Evolutionary conservation across 2,113 vertebrate species (phyloP).

Genomic region (Xyliphius kryptos): DNA sequence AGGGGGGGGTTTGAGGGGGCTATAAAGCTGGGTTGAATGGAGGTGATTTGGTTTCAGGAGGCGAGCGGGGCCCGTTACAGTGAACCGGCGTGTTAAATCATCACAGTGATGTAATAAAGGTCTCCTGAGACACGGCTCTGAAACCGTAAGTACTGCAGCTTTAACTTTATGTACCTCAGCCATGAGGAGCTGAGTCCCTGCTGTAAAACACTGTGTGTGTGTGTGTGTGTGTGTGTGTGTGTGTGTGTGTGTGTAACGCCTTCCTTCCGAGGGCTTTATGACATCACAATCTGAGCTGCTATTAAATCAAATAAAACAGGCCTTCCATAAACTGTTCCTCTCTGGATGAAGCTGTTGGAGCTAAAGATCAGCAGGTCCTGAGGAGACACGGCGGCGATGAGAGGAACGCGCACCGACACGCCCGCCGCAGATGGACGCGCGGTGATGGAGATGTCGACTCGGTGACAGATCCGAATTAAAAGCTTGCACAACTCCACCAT

Average conservation of each 20-base stretch:
- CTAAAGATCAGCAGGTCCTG: too few species aligned
- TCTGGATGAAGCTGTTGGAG: too few species aligned
- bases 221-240: too few species aligned
- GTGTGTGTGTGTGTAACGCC: too few species aligned
- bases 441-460: slow-evolving; percentile 37
- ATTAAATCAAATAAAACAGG: too few species aligned
- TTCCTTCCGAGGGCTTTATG: too few species aligned
- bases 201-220: too few species aligned
- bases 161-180: background rate
- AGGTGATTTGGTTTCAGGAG: slow-evolving; percentile 33
- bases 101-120: slow-evolving; percentile 5
- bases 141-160: slow-evolving; percentile 18
- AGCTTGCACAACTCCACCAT: slow-evolving; percentile 35
- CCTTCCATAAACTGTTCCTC: too few species aligned
- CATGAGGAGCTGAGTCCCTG: too few species aligned
- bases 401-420: too few species aligned
- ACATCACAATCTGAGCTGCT: too few species aligned
- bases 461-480: slow-evolving; percentile 40
- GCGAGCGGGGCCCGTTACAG: slow-evolving; percentile 23
- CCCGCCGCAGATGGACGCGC: background rate
- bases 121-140: slow-evolving; percentile 1
- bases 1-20: slow-evolving; percentile 7
- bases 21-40: slow-evolving; percentile 29
- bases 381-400: too few species aligned
- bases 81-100: slow-evolving; percentile 25